These are phyloP conservation scores for Beris morrisii DNA, from an alignment of 2,888 invertebrate genomes.

Conservation along the genomic window DNA sequence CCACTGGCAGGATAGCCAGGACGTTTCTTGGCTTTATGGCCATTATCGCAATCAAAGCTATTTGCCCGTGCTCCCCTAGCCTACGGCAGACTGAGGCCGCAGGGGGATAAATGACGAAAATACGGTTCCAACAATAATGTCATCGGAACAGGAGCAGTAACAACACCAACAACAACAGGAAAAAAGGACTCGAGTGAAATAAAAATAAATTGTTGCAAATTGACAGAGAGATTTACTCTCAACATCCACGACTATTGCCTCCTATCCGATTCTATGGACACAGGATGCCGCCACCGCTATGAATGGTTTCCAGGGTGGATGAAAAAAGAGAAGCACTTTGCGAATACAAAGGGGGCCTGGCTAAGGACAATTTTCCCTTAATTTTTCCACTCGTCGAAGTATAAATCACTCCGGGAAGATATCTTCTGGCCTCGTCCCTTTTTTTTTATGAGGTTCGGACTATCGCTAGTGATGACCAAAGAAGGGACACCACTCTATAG, in stretches of 20 bases:
- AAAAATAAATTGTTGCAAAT: conserved; percentile 39
- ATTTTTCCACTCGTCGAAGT: conserved; percentile 12
- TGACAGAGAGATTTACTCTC: conserved; percentile 37
- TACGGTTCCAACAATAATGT: too few species aligned
- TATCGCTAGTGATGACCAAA: too few species aligned
- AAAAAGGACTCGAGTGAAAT: conserved; percentile 34
- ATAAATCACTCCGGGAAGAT: conserved; percentile 28
- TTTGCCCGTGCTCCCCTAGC: too few species aligned
- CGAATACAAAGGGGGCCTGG: conserved; percentile 5
- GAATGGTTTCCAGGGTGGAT: background rate
- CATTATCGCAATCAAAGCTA: too few species aligned
- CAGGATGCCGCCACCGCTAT: background rate
- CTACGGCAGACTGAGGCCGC: too few species aligned
- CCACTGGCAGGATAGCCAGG: too few species aligned
- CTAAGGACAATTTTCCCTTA: conserved; percentile 8
- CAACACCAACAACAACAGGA: conserved; percentile 12
- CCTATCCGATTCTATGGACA: too few species aligned
- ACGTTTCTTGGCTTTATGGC: too few species aligned
- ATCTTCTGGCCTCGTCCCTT: conserved; percentile 9
- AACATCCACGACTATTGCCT: background rate
- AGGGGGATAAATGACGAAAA: too few species aligned
- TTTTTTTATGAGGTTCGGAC: conserved; percentile 19
- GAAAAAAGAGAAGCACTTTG: background rate
- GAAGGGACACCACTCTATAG: too few species aligned
- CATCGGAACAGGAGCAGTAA: too few species aligned